Conservation (phyloP, 1,140 invertebrate species). For the Drosophila setifemur region DNA sequence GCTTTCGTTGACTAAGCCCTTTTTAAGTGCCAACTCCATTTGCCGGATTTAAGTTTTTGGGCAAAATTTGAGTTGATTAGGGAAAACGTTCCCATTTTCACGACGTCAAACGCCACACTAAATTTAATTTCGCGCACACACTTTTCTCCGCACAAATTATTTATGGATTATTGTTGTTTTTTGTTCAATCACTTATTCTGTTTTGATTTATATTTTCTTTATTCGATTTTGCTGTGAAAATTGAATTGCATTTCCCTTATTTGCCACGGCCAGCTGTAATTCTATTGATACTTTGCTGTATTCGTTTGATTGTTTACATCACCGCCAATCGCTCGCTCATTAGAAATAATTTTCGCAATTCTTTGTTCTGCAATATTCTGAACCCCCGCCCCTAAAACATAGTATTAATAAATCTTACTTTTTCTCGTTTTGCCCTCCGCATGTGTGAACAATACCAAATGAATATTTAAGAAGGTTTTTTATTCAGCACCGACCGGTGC, state of each 20-base stretch:
- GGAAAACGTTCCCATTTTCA: background rate
- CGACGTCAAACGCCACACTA: slow-evolving; percentile 4
- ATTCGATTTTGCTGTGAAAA: background rate
- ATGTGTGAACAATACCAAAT: slow-evolving; percentile 37
- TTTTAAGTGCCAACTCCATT: slow-evolving; percentile 31
- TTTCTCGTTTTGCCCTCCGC: background rate
- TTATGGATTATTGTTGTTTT: background rate
- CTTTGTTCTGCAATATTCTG: background rate
- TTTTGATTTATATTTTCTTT: slow-evolving; percentile 30
- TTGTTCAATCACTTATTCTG: slow-evolving; percentile 15
- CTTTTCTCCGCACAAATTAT: slow-evolving; percentile 1
- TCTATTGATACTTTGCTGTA: slow-evolving; percentile 8
- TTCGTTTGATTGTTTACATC: slow-evolving; percentile 20
- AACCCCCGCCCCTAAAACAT: background rate
- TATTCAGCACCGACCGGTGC: slow-evolving; percentile 8
- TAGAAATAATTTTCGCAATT: slow-evolving; percentile 15
- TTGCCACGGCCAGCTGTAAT: slow-evolving; percentile 7
- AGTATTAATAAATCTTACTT: slow-evolving; percentile 7
- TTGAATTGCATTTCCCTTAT: slow-evolving; percentile 9
- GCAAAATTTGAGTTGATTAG: slow-evolving; percentile 21
- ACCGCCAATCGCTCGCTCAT: slow-evolving; percentile 13
- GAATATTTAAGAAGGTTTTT: slow-evolving; percentile 37
- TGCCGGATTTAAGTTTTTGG: slow-evolving; percentile 30
- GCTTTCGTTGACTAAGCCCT: slow-evolving; percentile 30
- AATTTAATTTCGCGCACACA: background rate